phyloP scores from a whole-genome alignment of 2,888 invertebrate species.

The Archips xylosteana region DNA sequence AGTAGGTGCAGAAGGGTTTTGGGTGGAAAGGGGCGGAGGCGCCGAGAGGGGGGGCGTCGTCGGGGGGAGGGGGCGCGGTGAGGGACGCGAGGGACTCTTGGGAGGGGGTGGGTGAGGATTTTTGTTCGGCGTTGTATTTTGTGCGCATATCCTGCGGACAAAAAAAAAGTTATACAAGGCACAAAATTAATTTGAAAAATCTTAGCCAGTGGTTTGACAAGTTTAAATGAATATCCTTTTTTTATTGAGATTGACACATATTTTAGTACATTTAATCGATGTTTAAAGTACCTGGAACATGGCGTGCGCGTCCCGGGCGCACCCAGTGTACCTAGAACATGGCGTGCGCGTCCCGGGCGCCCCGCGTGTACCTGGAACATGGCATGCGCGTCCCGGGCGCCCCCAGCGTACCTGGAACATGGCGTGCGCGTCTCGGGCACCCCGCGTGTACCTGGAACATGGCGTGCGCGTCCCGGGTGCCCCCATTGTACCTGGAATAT shows the following conservation, averaged over 20 bases:
- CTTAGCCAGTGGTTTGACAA: too few relatives aligned
- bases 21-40: slow-evolving; percentile 92
- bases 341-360: slow-evolving; percentile 15
- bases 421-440: slow-evolving; percentile 11
- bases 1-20: slow-evolving; percentile 96
- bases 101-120: slow-evolving; percentile 96
- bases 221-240: too few relatives aligned
- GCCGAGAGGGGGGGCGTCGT: slow-evolving; percentile 84
- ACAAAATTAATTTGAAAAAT: too few relatives aligned
- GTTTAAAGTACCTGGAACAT: background rate
- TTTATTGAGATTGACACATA: too few relatives aligned
- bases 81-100: slow-evolving; percentile 94
- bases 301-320: background rate
- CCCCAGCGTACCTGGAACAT: slow-evolving; percentile 1
- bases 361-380: background rate
- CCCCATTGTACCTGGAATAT: slow-evolving; percentile 31
- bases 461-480: slow-evolving; percentile 86
- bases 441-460: slow-evolving; percentile 75
- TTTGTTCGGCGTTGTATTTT: slow-evolving; percentile 95
- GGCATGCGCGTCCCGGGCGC: slow-evolving; percentile 19
- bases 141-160: slow-evolving; percentile 93
- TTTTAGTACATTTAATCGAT: too few relatives aligned
- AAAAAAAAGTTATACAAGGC: too few relatives aligned
- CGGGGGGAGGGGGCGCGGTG: slow-evolving; percentile 83
- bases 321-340: background rate